Conservation (phyloP, 2,888 invertebrate genomes). For the Cheilosia urbana region DNA sequence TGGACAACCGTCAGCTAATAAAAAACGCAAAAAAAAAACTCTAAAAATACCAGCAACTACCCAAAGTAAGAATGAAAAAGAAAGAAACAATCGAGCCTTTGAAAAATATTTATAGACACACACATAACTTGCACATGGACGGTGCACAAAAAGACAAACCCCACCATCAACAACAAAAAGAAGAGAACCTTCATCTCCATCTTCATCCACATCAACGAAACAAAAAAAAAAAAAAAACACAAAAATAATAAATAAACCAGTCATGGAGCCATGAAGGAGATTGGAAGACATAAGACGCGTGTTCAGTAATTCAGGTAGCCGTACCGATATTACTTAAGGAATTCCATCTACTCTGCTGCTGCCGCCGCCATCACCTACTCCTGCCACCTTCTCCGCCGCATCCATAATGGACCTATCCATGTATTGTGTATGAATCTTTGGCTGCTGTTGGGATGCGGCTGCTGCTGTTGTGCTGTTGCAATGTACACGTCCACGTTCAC, state of each 20-base stretch:
- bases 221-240: background rate
- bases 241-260: constrained; percentile 73
- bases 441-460: constrained; percentile 18
- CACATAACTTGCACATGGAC: constrained; percentile 7
- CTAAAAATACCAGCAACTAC: constrained; percentile 59
- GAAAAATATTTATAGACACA: constrained; percentile 55
- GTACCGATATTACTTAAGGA: constrained; percentile 78
- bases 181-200: constrained; percentile 52
- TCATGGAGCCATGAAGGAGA: constrained; percentile 74
- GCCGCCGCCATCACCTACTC: constrained; percentile 8
- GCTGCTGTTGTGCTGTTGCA: constrained; percentile 59
- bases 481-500: constrained; percentile 57
- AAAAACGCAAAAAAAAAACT: constrained; percentile 21
- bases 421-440: constrained; percentile 60
- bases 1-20: constrained; percentile 36
- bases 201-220: constrained; percentile 55
- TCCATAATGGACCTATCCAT: constrained; percentile 12
- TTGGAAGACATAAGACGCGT: constrained; percentile 79
- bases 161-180: constrained; percentile 18
- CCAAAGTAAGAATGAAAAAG: constrained; percentile 21
- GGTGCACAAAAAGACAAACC: constrained; percentile 29
- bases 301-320: constrained; percentile 81
- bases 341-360: constrained; percentile 71
- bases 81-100: constrained; percentile 46
- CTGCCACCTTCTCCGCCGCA: constrained; percentile 39